Evolutionary conservation across 2,113 vertebrate genomes (phyloP), one percentile per base, ranked within the genome.

Genomic region (Cnemophilus loriae): DNA sequence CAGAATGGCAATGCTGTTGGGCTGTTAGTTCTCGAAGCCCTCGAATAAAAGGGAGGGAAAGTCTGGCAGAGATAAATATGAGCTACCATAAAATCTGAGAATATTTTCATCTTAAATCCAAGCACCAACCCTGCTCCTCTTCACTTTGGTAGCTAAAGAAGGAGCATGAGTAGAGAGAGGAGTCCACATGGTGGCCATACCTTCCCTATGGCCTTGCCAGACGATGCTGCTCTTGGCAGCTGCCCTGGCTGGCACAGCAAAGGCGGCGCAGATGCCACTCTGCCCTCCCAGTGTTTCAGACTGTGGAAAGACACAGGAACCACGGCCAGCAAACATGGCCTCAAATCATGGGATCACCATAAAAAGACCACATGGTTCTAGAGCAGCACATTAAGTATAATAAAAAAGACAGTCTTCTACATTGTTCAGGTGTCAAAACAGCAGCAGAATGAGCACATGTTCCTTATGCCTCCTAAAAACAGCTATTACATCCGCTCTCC

Each of bases 191-290:
- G 26, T 37, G 42, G 10, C 57, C 68, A 11, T 20, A 16, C 37
- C 16, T 76, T 83, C 52, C 37, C 19, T 59, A 2, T 26, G 70
- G 37, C 65, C 4, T 1, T 17, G 20, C 27, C 16, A 22, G 50
- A 19, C 6, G 55, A 3, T 8, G 16, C 59, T 50, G 21, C 35
- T 47, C 16, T 50, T 37, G 71, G 63, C 37, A 59, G 35, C 70
- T 52, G 9, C 24, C 22, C 21, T 9, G 42, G 33, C 39, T 73
- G 57, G 46, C 21, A 35, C 35, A 50, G 35, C 5, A 22, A 52
- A 65, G 42, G 37, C 9, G 14, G 19, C 0, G 0, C 47, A 78
- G 56, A 27, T 2, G 5, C 12, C 33, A 8, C 5, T 11, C n/a
- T 63, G 28, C 44, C 52, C 42, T 67, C 21, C 20, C 33, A 4